Conservation (phyloP, 2,113 vertebrate species). For the Campylomormyrus tamandua region DNA sequence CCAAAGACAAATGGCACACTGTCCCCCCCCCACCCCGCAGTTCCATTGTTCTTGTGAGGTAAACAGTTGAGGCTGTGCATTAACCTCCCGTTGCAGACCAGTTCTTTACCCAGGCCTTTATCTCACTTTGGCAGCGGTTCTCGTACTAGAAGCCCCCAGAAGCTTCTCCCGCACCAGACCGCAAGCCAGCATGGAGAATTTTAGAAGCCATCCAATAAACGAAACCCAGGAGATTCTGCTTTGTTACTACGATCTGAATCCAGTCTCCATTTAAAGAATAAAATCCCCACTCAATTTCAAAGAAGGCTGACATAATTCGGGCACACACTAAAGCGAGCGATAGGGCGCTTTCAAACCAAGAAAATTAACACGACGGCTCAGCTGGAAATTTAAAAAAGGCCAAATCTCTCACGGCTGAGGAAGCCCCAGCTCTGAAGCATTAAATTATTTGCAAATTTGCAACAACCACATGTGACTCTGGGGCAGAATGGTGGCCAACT, state of each 20-base stretch:
- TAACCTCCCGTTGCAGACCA: neutral
- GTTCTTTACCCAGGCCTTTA: neutral
- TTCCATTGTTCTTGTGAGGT: neutral
- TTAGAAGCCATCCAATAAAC: neutral
- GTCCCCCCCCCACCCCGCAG: neutral
- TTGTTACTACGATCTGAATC: neutral
- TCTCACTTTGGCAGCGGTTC: neutral
- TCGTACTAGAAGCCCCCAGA: neutral
- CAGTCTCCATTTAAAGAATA: neutral
- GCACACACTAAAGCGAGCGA: neutral
- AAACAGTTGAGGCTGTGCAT: neutral
- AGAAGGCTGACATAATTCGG: neutral
- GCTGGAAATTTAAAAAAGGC: neutral
- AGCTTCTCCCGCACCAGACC: neutral
- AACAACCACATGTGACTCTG: neutral
- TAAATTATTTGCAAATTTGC: neutral
- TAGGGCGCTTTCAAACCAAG: neutral
- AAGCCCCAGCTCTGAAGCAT: neutral
- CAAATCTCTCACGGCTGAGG: neutral
- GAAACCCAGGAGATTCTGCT: neutral
- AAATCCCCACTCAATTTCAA: neutral
- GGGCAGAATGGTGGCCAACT: neutral
- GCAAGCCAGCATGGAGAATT: neutral
- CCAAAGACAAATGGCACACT: neutral
- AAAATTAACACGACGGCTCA: neutral